These are phyloP conservation scores for Melanotaenia nigrans DNA, from an alignment of 2,797 vertebrate species.

Conservation along the genomic window DNA sequence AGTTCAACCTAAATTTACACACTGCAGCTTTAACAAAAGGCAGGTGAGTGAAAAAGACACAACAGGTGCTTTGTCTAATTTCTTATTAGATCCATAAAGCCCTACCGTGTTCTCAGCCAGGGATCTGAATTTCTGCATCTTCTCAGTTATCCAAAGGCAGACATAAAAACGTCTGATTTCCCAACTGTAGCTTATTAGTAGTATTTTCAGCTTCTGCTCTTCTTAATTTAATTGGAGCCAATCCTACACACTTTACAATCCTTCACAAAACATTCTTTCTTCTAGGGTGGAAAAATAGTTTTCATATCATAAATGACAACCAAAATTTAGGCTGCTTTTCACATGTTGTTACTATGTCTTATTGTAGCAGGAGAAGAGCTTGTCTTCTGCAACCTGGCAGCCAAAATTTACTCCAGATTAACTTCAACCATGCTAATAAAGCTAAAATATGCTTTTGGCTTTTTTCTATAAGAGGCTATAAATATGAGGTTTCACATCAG, in stretches of 20 bases:
- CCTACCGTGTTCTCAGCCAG: no score
- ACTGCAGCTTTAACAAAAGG: no score
- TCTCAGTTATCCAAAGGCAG: no score
- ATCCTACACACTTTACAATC: background rate
- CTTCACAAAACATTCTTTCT: background rate
- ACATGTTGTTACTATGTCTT: no score
- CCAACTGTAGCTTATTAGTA: background rate
- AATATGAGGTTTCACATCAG: conserved; percentile 22
- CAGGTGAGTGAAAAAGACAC: no score
- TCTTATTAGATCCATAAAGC: no score
- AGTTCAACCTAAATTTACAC: no score
- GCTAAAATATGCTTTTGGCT: no score
- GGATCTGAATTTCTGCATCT: no score
- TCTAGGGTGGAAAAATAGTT: background rate
- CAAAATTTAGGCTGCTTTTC: background rate
- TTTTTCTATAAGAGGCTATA: conserved; percentile 1
- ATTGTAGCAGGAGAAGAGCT: background rate
- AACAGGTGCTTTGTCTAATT: no score
- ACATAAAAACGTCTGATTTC: background rate
- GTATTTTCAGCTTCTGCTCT: background rate
- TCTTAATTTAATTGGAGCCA: background rate
- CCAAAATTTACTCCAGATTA: background rate
- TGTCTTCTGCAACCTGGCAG: no score
- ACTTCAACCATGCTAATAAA: background rate
- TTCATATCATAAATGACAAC: background rate